A percentile compares a stretch with the other conserved stretches of the same genome.
Evolutionary conservation across 1,140 invertebrate genomes (phyloP).

Genomic region (Ruditapes philippinarum): DNA sequence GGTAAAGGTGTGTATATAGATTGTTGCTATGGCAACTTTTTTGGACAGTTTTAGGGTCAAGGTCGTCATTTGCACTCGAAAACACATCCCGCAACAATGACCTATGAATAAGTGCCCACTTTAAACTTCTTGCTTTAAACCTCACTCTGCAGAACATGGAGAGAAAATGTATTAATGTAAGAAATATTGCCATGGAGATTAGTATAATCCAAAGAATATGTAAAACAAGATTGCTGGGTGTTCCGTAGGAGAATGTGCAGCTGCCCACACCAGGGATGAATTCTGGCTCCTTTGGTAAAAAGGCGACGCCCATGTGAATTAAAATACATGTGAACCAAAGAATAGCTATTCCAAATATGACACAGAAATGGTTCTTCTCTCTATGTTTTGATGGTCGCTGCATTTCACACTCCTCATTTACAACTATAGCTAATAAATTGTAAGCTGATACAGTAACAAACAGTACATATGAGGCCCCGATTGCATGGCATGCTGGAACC

Average conservation of each 20-base stretch:
- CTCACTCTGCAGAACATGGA: constrained; percentile 93
- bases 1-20: constrained; percentile 69
- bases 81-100: constrained; percentile 74
- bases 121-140: constrained; percentile 72
- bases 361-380: constrained; percentile 90
- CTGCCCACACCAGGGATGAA: constrained; percentile 89
- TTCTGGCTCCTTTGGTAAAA: constrained; percentile 86
- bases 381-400: constrained; percentile 87
- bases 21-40: constrained; percentile 64
- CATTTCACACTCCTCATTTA: constrained; percentile 96
- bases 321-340: constrained; percentile 95
- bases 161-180: constrained; percentile 94
- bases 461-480: constrained; percentile 95
- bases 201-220: constrained; percentile 96
- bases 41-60: constrained; percentile 43
- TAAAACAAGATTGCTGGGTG: constrained; percentile 95
- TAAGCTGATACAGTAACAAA: constrained; percentile 96
- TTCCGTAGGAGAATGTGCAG: constrained; percentile 92
- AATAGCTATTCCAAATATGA: constrained; percentile 96
- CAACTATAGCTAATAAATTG: constrained; percentile 95
- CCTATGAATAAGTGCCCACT: constrained; percentile 78
- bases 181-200: constrained; percentile 94
- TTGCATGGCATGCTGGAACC: constrained; percentile 94
- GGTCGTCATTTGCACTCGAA: constrained; percentile 11
- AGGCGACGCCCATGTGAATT: constrained; percentile 96